Percentiles rank a stretch among this genome's conserved stretches.
Conservation (phyloP, 2,797 vertebrate genomes). For the Lepidocolaptes lacrymiger region DNA sequence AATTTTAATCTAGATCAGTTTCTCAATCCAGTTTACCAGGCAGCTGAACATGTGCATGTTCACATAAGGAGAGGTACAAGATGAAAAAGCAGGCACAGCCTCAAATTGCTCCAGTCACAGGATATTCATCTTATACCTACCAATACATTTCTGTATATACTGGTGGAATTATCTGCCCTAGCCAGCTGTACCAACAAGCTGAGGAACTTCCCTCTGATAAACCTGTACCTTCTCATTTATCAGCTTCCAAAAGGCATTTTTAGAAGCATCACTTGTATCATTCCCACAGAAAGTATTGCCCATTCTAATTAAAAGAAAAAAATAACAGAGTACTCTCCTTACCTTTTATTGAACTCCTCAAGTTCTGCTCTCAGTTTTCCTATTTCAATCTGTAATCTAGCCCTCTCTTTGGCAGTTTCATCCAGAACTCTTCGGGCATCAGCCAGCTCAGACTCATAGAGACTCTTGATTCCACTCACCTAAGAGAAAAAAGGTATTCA, state of each 20-base stretch:
- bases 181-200: not conserved
- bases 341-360: constrained; percentile 88
- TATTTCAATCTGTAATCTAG: constrained; percentile 91
- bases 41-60: fast-evolving
- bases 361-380: constrained; percentile 90
- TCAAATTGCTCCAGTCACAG: not conserved
- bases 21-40: not conserved
- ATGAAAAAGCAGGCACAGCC: not conserved
- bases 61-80: not conserved
- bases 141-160: not conserved
- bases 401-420: constrained; percentile 91
- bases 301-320: not conserved
- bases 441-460: constrained; percentile 93
- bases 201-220: not conserved
- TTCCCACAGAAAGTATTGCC: not conserved
- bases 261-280: not conserved
- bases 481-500: constrained; percentile 25
- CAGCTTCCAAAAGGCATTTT: not conserved
- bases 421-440: constrained; percentile 92
- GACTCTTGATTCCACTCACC: constrained; percentile 89
- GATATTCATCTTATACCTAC: not conserved
- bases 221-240: not conserved
- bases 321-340: not conserved
- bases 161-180: not conserved
- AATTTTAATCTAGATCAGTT: not conserved